A percentile compares a stretch with the other conserved stretches of the same genome.
phyloP scores from a whole-genome alignment of 2,797 vertebrate genomes.

The Halcyon smyrnensis region DNA sequence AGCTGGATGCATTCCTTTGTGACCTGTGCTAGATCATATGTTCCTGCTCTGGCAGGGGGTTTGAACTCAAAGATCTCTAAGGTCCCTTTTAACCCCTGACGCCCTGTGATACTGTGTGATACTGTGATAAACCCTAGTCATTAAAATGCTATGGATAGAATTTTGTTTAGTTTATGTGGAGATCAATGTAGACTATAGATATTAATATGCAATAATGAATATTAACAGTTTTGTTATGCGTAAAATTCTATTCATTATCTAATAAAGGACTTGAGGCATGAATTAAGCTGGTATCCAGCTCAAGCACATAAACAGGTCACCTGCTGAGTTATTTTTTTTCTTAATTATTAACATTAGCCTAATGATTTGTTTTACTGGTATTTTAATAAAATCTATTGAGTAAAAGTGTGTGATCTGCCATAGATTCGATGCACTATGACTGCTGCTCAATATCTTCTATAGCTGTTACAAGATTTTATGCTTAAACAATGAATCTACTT shows the following conservation, averaged over 20 bases:
- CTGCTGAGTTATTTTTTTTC: background rate
- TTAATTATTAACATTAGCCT: background rate
- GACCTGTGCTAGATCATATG: too few relatives aligned
- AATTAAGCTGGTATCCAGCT: background rate
- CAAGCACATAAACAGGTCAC: background rate
- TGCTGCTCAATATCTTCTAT: background rate
- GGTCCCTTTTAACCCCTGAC: too few relatives aligned
- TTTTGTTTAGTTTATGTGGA: background rate
- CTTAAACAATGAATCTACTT: background rate
- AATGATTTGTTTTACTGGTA: background rate
- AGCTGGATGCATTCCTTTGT: too few relatives aligned
- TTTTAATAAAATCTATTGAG: background rate
- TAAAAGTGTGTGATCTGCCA: background rate
- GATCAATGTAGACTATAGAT: background rate
- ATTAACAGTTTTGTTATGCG: background rate
- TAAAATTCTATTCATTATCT: background rate
- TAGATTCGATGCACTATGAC: background rate
- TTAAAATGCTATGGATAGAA: background rate
- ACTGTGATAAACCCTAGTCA: background rate
- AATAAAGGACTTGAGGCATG: background rate
- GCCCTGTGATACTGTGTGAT: too few relatives aligned
- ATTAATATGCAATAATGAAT: background rate
- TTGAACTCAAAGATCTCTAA: too few relatives aligned
- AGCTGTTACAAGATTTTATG: background rate
- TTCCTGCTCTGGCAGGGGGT: too few relatives aligned